A percentile compares a stretch with the other conserved stretches of the same genome.
Conservation (phyloP, 2,113 vertebrate species). For the Solea senegalensis region DNA sequence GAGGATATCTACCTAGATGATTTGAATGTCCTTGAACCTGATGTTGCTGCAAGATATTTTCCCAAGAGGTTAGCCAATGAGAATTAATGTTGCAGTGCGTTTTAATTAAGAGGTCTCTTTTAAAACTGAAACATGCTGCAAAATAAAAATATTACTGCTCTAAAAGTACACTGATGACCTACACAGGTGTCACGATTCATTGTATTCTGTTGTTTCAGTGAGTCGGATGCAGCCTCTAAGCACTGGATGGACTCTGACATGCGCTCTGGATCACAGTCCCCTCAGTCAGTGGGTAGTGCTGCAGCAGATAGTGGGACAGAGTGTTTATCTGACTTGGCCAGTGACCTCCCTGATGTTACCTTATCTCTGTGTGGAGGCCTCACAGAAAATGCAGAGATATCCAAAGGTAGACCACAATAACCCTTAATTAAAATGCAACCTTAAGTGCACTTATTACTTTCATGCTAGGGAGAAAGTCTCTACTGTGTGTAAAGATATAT, state of each 20-base stretch:
- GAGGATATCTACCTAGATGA: constrained; percentile 98
- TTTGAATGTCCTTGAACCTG: constrained; percentile 92
- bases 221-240: constrained; percentile 87
- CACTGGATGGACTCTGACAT: constrained; percentile 92
- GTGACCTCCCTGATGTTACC: constrained; percentile 93
- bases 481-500: not conserved
- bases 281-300: constrained; percentile 94
- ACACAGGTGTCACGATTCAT: not conserved
- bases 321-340: constrained; percentile 95
- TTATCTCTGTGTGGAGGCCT: constrained; percentile 98
- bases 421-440: constrained; percentile 17
- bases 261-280: constrained; percentile 92
- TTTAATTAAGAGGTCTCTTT: constrained; percentile 14
- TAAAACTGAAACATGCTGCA: not conserved
- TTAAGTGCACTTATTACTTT: constrained; percentile 12
- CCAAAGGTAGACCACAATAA: constrained; percentile 86
- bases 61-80: constrained; percentile 87
- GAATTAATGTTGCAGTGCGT: constrained; percentile 20
- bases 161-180: not conserved
- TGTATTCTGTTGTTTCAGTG: constrained; percentile 75
- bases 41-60: constrained; percentile 96
- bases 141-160: not conserved
- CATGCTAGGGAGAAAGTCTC: not conserved
- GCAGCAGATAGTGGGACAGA: constrained; percentile 97
- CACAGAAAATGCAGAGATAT: constrained; percentile 93